Evolutionary conservation across 2,888 invertebrate species (phyloP), one percentile per base, ranked within the genome.

Genomic region (Campoplex capitator): DNA sequence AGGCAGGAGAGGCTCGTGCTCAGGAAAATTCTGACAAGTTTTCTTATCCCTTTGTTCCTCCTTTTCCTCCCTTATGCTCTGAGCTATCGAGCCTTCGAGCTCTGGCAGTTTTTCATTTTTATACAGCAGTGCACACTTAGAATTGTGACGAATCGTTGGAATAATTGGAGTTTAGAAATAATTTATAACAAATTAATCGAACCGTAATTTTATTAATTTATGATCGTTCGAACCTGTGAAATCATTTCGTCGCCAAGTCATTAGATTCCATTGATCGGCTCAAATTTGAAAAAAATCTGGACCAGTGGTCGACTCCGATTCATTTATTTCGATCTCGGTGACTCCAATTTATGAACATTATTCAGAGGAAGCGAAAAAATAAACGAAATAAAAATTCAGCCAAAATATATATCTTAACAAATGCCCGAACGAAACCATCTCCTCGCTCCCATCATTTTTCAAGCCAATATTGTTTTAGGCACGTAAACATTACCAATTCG

Each of bases 391-490:
- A 74, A 71, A 45, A 56, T n/a, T 89, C 90, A 91, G 89, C 91
- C 90, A 92, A 90, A 92, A 92, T 92, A 92, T 92, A 92, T 92
- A 67, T 35, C 35, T 89, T 90, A 91, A 92, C 90, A 89, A 89
- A 89, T 84, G 85, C 85, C 81, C 86, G 88, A 67, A 65, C 80
- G 84, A 87, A 77, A 51, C 51, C 70, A 84, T 88, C 88, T 86
- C 85, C 51, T 86, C 51, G 18, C n/a, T 51, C 51, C 7, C 51
- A 3, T 82, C 88, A 84, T 88, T 89, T 86, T 89, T 85, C 83
- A 83, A 88, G 89, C 91, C 84, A 92, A 93, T 92, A 92, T 92
- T 92, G 92, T 92, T 92, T 92, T 92, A 93, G 92, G 92, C 86
- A 86, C 80, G 73, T 18, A n/a, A 32, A 18, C 32, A 28, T 42